Evolutionary conservation across 1,140 invertebrate genomes (phyloP), one percentile per base, ranked within the genome.

Genomic region (Aphaenogaster ashmeadi): DNA sequence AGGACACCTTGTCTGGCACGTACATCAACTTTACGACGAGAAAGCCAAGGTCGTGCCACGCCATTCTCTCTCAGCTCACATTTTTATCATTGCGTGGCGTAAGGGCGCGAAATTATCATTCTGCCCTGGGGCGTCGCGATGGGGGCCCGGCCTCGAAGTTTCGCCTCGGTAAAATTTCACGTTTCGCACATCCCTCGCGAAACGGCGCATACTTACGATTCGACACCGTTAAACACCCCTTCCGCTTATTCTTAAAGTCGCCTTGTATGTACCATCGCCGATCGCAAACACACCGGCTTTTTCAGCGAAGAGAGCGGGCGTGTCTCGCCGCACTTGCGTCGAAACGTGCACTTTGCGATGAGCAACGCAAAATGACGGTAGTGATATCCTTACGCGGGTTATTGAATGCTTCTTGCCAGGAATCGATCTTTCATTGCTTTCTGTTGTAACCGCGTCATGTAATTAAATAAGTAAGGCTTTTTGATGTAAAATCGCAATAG

Each of bases 221-320:
- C 56, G 36, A 72, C 79, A 66, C 66, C 72, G 87, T 85, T 89
- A 79, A 8, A 58, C 15, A n/a, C 56, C 41, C 36, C 27, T 58
- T 27, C n/a, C 7, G 50, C 60, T 54, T 86, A 89, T 89, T 86
- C 86, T 79, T 69, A 66, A 15, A 54, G 80, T 21, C 18, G 33
- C 5, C 6, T 41, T n/a, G 15, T 33, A 11, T 27, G 56, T 36
- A 8, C 2, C 1, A 8, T 52, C 47, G 41, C 41, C 54, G n/a
- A 77, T 56, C 6, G 71, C 52, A n/a, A 67, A 54, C 69, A 89
- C 62, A 44, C 2, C 41, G 41, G 11, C 18, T 52, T 75, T 88
- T 87, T 71, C 86, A 58, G 69, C 58, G 36, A 87, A 75, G 74
- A 80, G 27, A 54, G 15, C 64, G 33, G 54, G 7, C 60, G 38